Percentiles rank a stretch among this genome's conserved stretches.
phyloP scores from a whole-genome alignment of 30 jellyfish, hydroid and myxozoan genomes.

The Euphysa ruthae region DNA sequence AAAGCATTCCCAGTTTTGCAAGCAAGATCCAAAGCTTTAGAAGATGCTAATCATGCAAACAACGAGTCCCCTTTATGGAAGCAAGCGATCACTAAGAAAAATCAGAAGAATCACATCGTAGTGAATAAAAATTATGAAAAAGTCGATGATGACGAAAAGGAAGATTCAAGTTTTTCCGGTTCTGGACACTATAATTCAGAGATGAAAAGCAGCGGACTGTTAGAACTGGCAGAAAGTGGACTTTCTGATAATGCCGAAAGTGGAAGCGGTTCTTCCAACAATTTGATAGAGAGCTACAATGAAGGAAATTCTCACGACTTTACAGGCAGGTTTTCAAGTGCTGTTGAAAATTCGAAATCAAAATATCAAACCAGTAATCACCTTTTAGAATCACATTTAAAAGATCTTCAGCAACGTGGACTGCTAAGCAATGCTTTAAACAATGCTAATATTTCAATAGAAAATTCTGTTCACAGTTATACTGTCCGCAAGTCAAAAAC shows the following conservation, averaged over 20 bases:
- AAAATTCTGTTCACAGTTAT: conserved; percentile 13
- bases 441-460: conserved; percentile 9
- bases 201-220: too few relatives aligned
- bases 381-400: background rate
- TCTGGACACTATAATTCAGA: background rate
- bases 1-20: background rate
- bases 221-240: too few relatives aligned
- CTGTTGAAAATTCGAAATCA: background rate
- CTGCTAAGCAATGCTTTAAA: background rate
- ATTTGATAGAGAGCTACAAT: background rate
- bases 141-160: background rate
- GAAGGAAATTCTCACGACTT: background rate
- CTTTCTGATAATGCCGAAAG: too few relatives aligned
- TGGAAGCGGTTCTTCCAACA: background rate
- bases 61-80: too few relatives aligned
- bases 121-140: too few relatives aligned
- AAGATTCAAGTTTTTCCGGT: background rate
- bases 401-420: conserved; percentile 13
- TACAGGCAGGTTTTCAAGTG: background rate
- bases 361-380: background rate
- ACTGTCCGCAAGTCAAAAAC: background rate
- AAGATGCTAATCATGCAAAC: too few relatives aligned
- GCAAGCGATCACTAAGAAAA: too few relatives aligned
- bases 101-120: too few relatives aligned
- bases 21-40: too few relatives aligned